Base-by-base conservation (phyloP, 2,888 invertebrate genomes). In the Brachycybe producta region DNA sequence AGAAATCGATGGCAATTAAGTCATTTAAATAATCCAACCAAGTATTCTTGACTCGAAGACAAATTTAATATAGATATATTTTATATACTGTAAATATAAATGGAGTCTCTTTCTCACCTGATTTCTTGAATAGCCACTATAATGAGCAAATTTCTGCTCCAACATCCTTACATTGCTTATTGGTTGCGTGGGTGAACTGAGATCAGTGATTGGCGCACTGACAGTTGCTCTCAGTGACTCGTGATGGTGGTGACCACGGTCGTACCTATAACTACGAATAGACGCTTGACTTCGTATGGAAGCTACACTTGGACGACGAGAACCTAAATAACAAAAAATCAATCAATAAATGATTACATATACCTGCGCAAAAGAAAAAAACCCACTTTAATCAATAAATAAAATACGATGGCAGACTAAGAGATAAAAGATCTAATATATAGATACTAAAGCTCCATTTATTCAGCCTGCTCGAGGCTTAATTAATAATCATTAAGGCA, bases 81-180 rank as follows among this genome's bases (percentile, higher is more conserved):
- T 13, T 4, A 40, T 40, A 40, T n/a, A n/a, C n/a, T n/a, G n/a
- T n/a, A n/a, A n/a, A n/a, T 40, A 19, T 40, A 35, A 35, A 35
- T 19, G 19, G 23, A 21, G 17, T 40, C 41, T 42, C 42, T 49
- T 42, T 49, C 49, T 49, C n/a, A n/a, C n/a, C n/a, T n/a, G n/a
- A n/a, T n/a, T n/a, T 17, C 49, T 8, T 15, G 34, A 13, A 42
- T 41, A 30, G 2, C 40, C 42, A 5, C 32, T 17, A 44, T 49
- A 32, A 17, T 49, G 49, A 44, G 41, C 49, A 42, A 49, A 49
- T 28, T 49, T 49, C 21, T 46, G 42, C 32, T 49, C 49, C 42
- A 49, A 34, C 5, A 49, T 42, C 15, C 49, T 40, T 19, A 49
- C 23, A 44, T 42, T 49, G 15, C 42, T 28, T 13, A 32, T 42